Percentiles rank a stretch among this genome's conserved stretches.
Evolutionary conservation across 2,113 vertebrate genomes (phyloP).

Genomic region (Pogonocichla stellata): DNA sequence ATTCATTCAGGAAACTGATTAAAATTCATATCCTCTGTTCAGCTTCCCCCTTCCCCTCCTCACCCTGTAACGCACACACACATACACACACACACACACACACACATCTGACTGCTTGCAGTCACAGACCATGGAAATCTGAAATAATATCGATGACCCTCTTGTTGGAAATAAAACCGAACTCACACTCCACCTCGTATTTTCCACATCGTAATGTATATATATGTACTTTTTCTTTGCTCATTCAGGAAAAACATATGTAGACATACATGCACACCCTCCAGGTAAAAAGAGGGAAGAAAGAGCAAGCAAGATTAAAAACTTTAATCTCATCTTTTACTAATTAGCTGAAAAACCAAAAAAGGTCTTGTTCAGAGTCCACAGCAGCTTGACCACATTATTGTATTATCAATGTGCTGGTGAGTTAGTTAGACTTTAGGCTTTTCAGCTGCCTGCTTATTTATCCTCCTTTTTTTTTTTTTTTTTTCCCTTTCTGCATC

Average conservation of each 20-base stretch:
- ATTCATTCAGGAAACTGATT: slow-evolving; percentile 53
- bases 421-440: slow-evolving; percentile 26
- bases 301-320: slow-evolving; percentile 44
- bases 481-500: neutral
- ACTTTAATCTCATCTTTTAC: slow-evolving; percentile 58
- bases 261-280: neutral
- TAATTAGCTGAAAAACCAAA: slow-evolving; percentile 65
- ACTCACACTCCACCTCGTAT: neutral
- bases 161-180: neutral
- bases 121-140: neutral
- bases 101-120: neutral
- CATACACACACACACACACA: neutral
- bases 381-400: slow-evolving; percentile 18
- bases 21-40: slow-evolving; percentile 48
- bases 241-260: neutral
- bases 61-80: neutral
- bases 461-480: neutral
- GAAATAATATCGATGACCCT: neutral
- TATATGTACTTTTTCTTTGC: neutral
- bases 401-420: slow-evolving; percentile 64
- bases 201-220: neutral
- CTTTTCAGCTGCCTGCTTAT: slow-evolving; percentile 34
- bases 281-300: slow-evolving; percentile 15
- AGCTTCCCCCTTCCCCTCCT: neutral
- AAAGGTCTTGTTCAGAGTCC: slow-evolving; percentile 6